Conservation (phyloP, 1,140 invertebrate genomes). For the Hyles euphorbiae region DNA sequence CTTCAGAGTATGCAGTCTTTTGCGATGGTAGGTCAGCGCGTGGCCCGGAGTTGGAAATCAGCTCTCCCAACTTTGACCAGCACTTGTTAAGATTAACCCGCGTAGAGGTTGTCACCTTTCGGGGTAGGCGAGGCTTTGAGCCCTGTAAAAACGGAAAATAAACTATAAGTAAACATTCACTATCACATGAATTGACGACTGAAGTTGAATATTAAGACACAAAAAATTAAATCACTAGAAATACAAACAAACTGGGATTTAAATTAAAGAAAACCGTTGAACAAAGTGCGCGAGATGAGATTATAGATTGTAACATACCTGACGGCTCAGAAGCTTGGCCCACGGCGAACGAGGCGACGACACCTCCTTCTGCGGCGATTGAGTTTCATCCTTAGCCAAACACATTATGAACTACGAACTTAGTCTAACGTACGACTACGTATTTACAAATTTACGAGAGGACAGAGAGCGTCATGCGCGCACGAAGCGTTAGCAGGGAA, state of each 20-base stretch:
- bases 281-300: neutral
- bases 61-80: conserved; percentile 76
- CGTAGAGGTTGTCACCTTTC: conserved; percentile 69
- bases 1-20: conserved; percentile 60
- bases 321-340: conserved; percentile 67
- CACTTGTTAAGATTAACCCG: conserved; percentile 77
- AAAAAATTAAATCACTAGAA: neutral
- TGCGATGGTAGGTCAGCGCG: conserved; percentile 64
- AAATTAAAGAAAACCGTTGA: neutral
- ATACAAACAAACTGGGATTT: neutral
- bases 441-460: conserved; percentile 44
- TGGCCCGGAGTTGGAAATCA: conserved; percentile 64
- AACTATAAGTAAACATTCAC: neutral
- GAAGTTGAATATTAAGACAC: conserved; percentile 11
- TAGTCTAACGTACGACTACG: conserved; percentile 46
- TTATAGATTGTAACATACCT: conserved; percentile 40
- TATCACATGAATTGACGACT: conserved; percentile 1
- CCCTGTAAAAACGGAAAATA: conserved; percentile 52
- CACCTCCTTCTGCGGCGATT: conserved; percentile 57
- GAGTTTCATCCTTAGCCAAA: conserved; percentile 62
- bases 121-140: conserved; percentile 70
- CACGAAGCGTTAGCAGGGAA: conserved; percentile 58
- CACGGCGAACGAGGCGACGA: conserved; percentile 63
- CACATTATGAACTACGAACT: conserved; percentile 58
- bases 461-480: conserved; percentile 51